Base-by-base conservation (phyloP, 2,888 invertebrate species). In the Cryptocheilus praepositus region DNA sequence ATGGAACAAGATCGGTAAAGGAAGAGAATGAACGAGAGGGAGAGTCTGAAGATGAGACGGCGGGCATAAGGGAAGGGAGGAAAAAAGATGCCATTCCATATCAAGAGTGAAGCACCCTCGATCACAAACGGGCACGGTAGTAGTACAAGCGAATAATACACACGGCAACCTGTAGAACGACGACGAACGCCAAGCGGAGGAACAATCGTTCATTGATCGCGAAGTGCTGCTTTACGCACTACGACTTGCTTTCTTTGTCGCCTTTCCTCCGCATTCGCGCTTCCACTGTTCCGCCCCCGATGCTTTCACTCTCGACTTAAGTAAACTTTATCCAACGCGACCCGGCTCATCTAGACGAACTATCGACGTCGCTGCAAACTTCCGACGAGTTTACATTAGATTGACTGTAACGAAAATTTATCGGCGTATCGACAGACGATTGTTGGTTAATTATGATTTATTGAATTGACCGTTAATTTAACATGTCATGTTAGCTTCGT, bases 131-230 rank as follows among this genome's bases (percentile, higher is more conserved):
- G 62, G 58, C 36, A 36, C 51, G 55, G 54, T 61, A 66, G 65
- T n/a, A 64, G 25, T 19, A 19, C 43, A 19, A 28, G 25, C 15
- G 15, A 61, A 16, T 15, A 15, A 43, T 46, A 61, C 18, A 49
- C 63, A 22, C 36, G 49, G 69, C 74, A 76, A 77, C 70, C 70
- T 77, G 74, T 77, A 62, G 75, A 73, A 69, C 65, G 69, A 55
- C 62, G 64, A 60, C 63, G 67, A 49, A 8, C 36, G 36, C 64
- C 56, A 69, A 56, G 49, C 49, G 36, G 36, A 58, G 61, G 62
- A 74, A 77, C 73, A 77, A 74, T 76, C 71, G 74, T 74, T 77
- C 77, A 77, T 74, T 74, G 77, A 77, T 77, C 69, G 65, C 68
- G 55, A 44, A 66, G 57, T 57, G 67, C 72, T 53, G 73, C 67